Conservation (phyloP, 2,888 invertebrate species). For the Actias luna region DNA sequence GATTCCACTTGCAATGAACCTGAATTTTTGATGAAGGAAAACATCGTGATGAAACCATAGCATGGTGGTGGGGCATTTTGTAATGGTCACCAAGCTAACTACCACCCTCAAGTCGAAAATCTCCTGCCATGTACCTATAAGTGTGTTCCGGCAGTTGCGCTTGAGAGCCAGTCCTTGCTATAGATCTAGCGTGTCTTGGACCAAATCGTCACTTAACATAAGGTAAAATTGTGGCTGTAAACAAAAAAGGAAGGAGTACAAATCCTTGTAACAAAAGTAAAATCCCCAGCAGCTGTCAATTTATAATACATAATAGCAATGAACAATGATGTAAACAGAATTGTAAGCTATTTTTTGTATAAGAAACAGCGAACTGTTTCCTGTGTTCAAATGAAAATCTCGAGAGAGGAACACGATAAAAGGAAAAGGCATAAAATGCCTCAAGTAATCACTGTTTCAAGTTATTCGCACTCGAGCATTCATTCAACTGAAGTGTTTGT, state of each 20-base stretch:
- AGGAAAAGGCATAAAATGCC: not conserved
- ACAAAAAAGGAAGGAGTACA: not conserved
- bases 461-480: slow-evolving; percentile 16
- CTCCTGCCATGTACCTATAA: no score
- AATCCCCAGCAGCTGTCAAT: not conserved
- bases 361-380: not conserved
- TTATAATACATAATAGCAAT: not conserved
- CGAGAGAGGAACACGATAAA: not conserved
- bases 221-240: no score
- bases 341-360: not conserved
- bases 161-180: no score
- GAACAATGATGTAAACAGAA: not conserved
- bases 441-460: slow-evolving; percentile 12
- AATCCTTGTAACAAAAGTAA: not conserved
- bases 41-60: no score
- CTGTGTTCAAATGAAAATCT: not conserved
- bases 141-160: no score
- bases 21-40: no score
- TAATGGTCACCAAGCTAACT: no score
- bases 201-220: no score
- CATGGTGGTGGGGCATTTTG: no score
- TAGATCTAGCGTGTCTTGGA: no score
- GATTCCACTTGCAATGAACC: no score
- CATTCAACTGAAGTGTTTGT: slow-evolving; percentile 16
- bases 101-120: no score